Conservation (phyloP, 2,113 vertebrate species). For the Chiloscyllium plagiosum region DNA sequence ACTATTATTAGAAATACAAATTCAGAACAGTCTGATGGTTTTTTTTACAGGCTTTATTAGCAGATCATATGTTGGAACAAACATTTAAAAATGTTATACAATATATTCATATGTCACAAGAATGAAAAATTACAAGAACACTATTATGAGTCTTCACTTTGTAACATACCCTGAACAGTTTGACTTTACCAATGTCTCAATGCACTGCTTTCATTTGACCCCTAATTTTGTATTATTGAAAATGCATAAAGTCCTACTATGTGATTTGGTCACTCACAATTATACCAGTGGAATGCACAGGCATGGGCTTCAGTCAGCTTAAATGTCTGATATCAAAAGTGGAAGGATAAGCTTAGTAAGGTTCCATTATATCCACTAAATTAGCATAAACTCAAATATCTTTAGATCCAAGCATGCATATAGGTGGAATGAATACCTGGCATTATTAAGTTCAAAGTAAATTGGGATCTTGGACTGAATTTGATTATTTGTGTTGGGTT, state of each 20-base stretch:
- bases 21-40: not conserved
- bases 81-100: not conserved
- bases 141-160: not conserved
- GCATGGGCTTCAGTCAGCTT: not conserved
- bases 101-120: not conserved
- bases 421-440: not conserved
- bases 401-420: not conserved
- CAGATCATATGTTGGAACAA: not conserved
- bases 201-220: not conserved
- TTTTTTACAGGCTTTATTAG: not conserved
- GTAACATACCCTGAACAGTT: not conserved
- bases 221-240: conserved; percentile 17
- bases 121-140: conserved; percentile 13
- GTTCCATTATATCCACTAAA: not conserved
- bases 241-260: not conserved
- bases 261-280: not conserved
- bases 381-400: not conserved
- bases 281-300: not conserved
- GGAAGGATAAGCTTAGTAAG: not conserved
- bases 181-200: conserved; percentile 4
- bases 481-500: not conserved
- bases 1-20: not conserved
- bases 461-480: not conserved
- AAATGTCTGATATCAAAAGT: not conserved
- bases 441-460: not conserved